Percentiles rank a stretch among this genome's conserved stretches.
These are phyloP conservation scores for Anhinga anhinga DNA, from an alignment of 2,113 vertebrate species.

Conservation along the genomic window DNA sequence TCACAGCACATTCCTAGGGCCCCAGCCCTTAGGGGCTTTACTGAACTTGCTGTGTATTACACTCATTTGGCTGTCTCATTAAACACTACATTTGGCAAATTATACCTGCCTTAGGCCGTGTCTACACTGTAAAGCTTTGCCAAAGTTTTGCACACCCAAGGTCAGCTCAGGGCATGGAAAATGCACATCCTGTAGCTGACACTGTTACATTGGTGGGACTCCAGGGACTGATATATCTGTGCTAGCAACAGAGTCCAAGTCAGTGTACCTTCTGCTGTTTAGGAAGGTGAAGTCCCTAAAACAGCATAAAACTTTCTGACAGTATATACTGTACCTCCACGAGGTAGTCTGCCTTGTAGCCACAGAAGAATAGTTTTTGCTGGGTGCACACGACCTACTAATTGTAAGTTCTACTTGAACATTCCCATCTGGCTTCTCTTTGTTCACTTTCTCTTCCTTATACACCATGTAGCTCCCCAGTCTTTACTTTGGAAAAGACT, in stretches of 20 bases:
- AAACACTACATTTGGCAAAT: slow-evolving; percentile 38
- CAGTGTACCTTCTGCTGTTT: background rate
- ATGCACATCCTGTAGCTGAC: background rate
- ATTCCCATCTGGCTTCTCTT: slow-evolving; percentile 35
- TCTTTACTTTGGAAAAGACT: slow-evolving; percentile 33
- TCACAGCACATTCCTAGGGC: slow-evolving; percentile 49
- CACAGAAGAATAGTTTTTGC: background rate
- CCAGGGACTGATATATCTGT: background rate
- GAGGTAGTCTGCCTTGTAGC: background rate
- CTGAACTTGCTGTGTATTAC: background rate
- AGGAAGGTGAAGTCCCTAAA: background rate
- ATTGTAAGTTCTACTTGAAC: background rate
- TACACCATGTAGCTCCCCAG: background rate
- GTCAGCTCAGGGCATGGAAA: slow-evolving; percentile 47
- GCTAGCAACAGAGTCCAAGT: background rate
- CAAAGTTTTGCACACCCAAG: slow-evolving; percentile 21
- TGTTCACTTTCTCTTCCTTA: slow-evolving; percentile 49
- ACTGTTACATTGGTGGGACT: background rate
- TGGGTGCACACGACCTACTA: background rate
- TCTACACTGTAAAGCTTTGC: background rate
- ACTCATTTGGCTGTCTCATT: slow-evolving; percentile 49
- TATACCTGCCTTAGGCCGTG: slow-evolving; percentile 2
- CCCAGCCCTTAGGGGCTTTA: slow-evolving; percentile 3
- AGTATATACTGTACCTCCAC: background rate
- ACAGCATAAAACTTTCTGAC: background rate